Conservation (phyloP, 2,113 vertebrate species). For the Andinoacara biseriatus region DNA sequence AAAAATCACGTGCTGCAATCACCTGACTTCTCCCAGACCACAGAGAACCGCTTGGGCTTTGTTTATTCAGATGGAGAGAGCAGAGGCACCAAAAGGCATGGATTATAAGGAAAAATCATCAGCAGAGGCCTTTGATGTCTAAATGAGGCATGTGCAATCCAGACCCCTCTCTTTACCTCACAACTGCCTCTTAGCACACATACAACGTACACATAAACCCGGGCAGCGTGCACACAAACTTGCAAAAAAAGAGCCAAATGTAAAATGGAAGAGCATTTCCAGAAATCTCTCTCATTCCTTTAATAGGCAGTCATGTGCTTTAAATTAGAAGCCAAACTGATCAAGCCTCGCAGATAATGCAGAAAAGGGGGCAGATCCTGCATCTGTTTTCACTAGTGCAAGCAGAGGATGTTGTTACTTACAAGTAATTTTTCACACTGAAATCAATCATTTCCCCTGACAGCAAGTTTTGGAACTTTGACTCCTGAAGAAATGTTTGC, state of each 20-base stretch:
- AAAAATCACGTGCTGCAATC: conserved; percentile 70
- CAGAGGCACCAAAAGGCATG: conserved; percentile 81
- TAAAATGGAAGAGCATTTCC: conserved; percentile 77
- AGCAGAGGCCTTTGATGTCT: conserved; percentile 90
- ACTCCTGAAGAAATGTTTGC: conserved; percentile 61
- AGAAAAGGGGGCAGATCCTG: conserved; percentile 78
- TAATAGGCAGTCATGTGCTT: conserved; percentile 84
- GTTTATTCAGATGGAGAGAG: conserved; percentile 88
- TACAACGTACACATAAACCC: conserved; percentile 1
- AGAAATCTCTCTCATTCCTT: conserved; percentile 68
- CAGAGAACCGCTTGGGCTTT: conserved; percentile 78
- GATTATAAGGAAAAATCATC: conserved; percentile 85
- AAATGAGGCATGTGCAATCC: conserved; percentile 86
- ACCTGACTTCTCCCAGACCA: conserved; percentile 80
- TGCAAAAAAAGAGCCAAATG: conserved; percentile 80
- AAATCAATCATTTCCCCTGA: conserved; percentile 88
- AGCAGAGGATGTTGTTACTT: conserved; percentile 88
- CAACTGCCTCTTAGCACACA: conserved; percentile 29
- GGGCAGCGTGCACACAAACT: conserved; percentile 31
- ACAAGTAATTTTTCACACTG: conserved; percentile 87
- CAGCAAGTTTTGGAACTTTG: conserved; percentile 77
- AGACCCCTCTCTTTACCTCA: conserved; percentile 79
- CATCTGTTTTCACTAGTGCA: conserved; percentile 86
- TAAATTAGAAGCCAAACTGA: conserved; percentile 84
- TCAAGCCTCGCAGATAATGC: conserved; percentile 84